Base-by-base conservation (phyloP, 1,140 invertebrate genomes). In the Leguminivora glycinivorella region DNA sequence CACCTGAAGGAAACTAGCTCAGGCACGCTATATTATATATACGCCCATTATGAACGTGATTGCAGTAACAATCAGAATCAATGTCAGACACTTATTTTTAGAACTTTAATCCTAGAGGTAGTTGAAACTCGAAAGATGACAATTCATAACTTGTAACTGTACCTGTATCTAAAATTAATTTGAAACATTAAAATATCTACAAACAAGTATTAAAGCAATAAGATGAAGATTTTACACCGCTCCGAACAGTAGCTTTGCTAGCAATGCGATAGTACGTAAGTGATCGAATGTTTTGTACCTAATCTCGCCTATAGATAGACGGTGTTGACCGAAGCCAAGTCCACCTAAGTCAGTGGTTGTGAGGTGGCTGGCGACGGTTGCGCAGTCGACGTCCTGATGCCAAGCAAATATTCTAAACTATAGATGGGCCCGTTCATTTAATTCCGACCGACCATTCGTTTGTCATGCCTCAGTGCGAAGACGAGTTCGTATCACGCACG, bases 271-370 rank as follows among this genome's bases (percentile, higher is more conserved):
- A 63, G 58, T 63, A 63, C 29, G 58, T 63, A 63, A 63, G 58
- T 63, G 58, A 63, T 63, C 58, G 26, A 31, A 63, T 63, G 26
- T 63, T 63, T 63, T 63, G 25, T 63, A 63, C 26, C 58, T 63
- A 34, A 26, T 63, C 58, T 29, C 29, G 24, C 10, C 58, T 31
- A 19, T 22, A 63, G 5, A 63, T n/a, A 29, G 58, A 17, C 58
- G 25, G 56, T n/a, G 24, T 31, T n/a, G 58, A 17, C 58, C 6
- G 26, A 31, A n/a, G 25, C 25, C 26, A 29, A 7, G 58, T 17
- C 6, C 6, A 26, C n/a, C 58, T 31, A 3, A 26, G 7, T 14
- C 56, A 14, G 22, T 26, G 17, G 56, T 17, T 31, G 14, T 31
- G 56, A 31, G 24, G 58, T 25, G n/a, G 25, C 25, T 63, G 58